These are phyloP conservation scores for Drosophila ustulata DNA, from an alignment of 2,888 invertebrate species.

Conservation along the genomic window DNA sequence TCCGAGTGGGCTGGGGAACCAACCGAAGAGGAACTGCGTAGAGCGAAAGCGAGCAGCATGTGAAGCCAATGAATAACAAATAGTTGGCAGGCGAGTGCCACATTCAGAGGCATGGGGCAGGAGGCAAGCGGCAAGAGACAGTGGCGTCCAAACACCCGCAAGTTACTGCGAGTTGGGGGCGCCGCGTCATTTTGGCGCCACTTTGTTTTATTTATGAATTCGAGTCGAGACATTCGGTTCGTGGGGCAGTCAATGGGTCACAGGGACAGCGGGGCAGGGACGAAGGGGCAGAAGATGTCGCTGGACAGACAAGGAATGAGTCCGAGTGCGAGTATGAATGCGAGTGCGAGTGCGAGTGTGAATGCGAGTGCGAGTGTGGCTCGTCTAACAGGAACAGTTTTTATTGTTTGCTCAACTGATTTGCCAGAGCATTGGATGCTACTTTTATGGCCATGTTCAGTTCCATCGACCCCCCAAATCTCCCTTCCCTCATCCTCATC, in stretches of 20 bases:
- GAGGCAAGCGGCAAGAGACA: background rate
- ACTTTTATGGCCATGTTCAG: conserved; percentile 27
- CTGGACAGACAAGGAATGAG: conserved; percentile 20
- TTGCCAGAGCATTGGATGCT: conserved; percentile 51
- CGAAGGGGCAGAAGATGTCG: background rate
- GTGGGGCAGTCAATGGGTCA: conserved; percentile 17
- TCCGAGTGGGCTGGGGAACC: background rate
- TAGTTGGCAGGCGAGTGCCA: conserved; percentile 29
- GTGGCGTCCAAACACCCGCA: conserved; percentile 6
- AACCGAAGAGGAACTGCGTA: conserved; percentile 26
- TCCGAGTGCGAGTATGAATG: background rate
- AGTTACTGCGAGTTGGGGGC: conserved; percentile 9
- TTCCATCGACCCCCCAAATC: background rate
- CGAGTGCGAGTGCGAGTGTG: background rate
- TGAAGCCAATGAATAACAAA: conserved; percentile 79
- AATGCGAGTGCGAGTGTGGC: background rate
- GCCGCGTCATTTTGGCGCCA: conserved; percentile 77
- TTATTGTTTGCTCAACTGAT: conserved; percentile 77
- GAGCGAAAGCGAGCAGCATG: conserved; percentile 51
- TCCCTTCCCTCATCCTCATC: background rate
- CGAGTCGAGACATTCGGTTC: conserved; percentile 62
- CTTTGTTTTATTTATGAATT: conserved; percentile 76
- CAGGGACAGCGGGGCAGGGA: background rate
- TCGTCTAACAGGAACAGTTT: conserved; percentile 37
- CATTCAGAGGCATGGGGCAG: background rate